Base-by-base conservation (phyloP, 2,113 vertebrate species). In the Lagopus muta region DNA sequence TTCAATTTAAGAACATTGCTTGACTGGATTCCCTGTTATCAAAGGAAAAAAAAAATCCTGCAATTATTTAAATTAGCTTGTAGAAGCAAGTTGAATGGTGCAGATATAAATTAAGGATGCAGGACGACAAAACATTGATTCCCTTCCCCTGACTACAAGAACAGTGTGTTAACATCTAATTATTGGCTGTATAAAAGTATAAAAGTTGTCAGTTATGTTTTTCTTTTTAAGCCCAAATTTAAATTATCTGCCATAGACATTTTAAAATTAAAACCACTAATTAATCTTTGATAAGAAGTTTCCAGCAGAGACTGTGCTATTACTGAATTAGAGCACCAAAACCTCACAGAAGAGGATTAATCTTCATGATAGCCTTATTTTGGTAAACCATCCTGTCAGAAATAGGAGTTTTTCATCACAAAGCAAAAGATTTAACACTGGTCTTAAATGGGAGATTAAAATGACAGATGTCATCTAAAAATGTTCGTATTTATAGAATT, bases 371-470 rank as follows among this genome's bases (percentile, higher is more conserved):
- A 45, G 7, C 70, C 57, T 38, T 42, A 60, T 67, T 2, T 77
- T 82, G 38, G 8, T 74, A 95, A 73, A 65, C 85, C 86, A 91
- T 15, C 4, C 4, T 27, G 90, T 95, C 61, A 66, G 52, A 52
- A 6, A 27, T 5, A 54, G 13, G 40, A 92, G 5, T 40, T 90
- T 85, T 88, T 86, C 25, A 8, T 24, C 61, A 60, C 13, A 36
- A 27, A 48, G 13, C 58, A 48, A 73, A 32, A 4, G 5, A 79
- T 87, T 78, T 86, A 24, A 65, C 34, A 71, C 34, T 74, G 25
- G 38, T 11, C 7, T 27, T 88, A 27, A 13, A n/a, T 40, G 40
- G 48, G 38, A 45, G 11, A 18, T 86, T 80, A 79, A 6, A n/a
- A 76, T 14, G 45, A 65, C 40, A 88, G 13, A 6, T 54, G 40